Evolutionary conservation across 2,797 vertebrate genomes (phyloP), one percentile per base, ranked within the genome.

Genomic region (Chaetodon trifasciatus): DNA sequence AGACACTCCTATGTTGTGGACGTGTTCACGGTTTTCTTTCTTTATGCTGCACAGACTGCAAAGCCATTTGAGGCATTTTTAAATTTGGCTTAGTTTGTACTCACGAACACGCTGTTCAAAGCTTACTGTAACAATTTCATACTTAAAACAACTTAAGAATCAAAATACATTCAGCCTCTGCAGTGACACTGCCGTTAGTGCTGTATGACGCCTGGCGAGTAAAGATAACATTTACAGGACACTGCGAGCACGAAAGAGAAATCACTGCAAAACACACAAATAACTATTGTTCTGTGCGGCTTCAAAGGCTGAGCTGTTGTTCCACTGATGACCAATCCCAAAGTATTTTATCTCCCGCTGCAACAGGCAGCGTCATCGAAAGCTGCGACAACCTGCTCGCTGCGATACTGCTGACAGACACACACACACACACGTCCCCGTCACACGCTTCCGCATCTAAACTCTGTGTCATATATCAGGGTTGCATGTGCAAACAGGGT

Each of bases 221-320:
- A 49, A 44, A 86, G 90, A 93, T 93, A 92, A 91, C 92, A 89
- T 80, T 86, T 73, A 47, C 57, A 67, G 74, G 53, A 68, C 62
- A 21, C 23, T 19, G 28, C 12, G 0, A 37, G 37, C 56, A 53
- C 65, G 35, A 69, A 62, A 62, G 57, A 77, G 40, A 40, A 87
- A 79, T 74, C 85, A 75, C 76, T 32, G 64, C 71, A 46, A 74
- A 78, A 53, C 37, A 74, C 80, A 58, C 35, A 65, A 74, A 46
- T 1, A 39, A 70, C 75, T 50, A 65, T 57, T 82, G 83, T 50
- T 84, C 73, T 57, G 79, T 66, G 15, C 62, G 77, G 83, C 74
- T 86, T 83, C 74, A 78, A 70, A 80, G 28, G 67, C 79, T 39
- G 28, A 76, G 67, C 63, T 62, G 65, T 85, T 76, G 73, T 81